Conservation (phyloP, 1,140 invertebrate genomes). For the Diachasmimorpha longicaudata region DNA sequence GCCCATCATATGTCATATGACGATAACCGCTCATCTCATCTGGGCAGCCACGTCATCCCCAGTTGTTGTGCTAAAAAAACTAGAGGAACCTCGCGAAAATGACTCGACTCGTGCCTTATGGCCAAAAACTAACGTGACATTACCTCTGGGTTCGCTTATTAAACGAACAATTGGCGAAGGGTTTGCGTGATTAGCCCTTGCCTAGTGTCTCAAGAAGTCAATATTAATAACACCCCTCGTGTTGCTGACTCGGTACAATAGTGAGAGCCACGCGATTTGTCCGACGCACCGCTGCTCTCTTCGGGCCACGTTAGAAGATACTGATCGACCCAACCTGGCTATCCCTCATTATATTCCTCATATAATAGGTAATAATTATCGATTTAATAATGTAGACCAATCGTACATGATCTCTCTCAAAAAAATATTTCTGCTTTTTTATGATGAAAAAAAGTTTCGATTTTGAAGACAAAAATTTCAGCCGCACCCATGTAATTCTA, state of each 20-base stretch:
- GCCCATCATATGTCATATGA: too few relatives aligned
- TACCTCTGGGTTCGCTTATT: neutral
- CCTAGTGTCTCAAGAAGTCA: neutral
- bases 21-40: too few relatives aligned
- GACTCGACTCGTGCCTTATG: neutral
- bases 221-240: constrained; percentile 5
- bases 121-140: neutral
- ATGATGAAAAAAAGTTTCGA: neutral
- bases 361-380: constrained; percentile 33
- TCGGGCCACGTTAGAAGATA: constrained; percentile 3
- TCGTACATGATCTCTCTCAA: neutral
- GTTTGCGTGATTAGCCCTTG: neutral
- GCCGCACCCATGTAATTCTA: too few relatives aligned
- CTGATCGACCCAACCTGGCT: neutral
- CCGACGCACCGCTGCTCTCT: neutral
- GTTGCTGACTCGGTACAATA: neutral
- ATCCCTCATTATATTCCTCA: neutral
- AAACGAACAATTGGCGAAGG: neutral
- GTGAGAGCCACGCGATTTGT: neutral
- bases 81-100: neutral
- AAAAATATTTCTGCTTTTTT: neutral
- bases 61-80: neutral
- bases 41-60: too few relatives aligned
- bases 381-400: constrained; percentile 30
- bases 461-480: too few relatives aligned